Evolutionary conservation across 2,113 vertebrate species (phyloP).

Genomic region (Xyrauchen texanus): DNA sequence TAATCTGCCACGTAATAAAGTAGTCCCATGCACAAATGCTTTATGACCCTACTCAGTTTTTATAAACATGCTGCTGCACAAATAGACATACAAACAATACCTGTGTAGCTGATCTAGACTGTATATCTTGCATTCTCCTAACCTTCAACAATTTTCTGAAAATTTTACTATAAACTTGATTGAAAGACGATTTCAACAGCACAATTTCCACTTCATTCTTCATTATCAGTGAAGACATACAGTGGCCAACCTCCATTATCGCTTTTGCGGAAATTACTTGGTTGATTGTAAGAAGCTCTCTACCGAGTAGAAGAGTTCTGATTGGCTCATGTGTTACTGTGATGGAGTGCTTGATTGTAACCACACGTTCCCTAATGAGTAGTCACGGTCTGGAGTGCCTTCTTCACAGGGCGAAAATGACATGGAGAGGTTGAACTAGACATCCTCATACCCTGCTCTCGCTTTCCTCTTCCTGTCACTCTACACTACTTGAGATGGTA

Average conservation of each 20-base stretch:
- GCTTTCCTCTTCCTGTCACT: not conserved
- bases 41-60: too few relatives aligned
- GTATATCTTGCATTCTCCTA: too few relatives aligned
- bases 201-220: not conserved
- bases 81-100: too few relatives aligned
- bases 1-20: too few relatives aligned
- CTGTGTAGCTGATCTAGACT: too few relatives aligned
- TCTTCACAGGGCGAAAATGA: not conserved
- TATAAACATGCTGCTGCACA: too few relatives aligned
- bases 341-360: slow-evolving; percentile 8
- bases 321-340: not conserved
- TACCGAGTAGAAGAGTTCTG: too few relatives aligned
- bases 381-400: not conserved
- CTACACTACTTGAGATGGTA: too few relatives aligned
- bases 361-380: slow-evolving; percentile 28
- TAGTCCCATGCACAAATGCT: too few relatives aligned
- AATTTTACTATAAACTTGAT: not conserved
- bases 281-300: not conserved
- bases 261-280: not conserved
- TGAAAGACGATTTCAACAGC: not conserved
- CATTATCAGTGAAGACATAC: not conserved
- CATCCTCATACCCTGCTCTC: too few relatives aligned
- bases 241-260: not conserved
- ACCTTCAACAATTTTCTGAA: too few relatives aligned
- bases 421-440: not conserved